Base-by-base conservation (phyloP, 2,797 vertebrate genomes). In the Chloroceryle amazona region DNA sequence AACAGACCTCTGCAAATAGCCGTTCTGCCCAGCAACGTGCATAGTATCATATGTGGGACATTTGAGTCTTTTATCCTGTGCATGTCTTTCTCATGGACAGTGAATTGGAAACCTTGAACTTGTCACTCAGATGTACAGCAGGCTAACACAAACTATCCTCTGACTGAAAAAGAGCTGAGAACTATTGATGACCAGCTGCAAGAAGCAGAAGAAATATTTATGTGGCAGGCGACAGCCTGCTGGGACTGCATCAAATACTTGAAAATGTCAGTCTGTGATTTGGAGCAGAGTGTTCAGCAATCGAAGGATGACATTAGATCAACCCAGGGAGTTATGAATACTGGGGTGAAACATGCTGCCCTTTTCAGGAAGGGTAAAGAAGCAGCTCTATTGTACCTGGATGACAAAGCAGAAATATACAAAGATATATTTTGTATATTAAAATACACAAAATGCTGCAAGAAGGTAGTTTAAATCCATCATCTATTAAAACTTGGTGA, bases 311-410 rank as follows among this genome's bases (percentile, higher is more conserved):
- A 98, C 11, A 71, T 98, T 79, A 96, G 93, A 29, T 63, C 47
- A 49, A 97, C 99, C 58, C 98, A 98, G 90, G 97, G 96, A 35
- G 91, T 98, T 67, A 98, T 98, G 98, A 98, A 97, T 28, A 60
- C 82, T 17, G 99, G 98, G 98, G 97, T 98, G 26, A 98, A 98
- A 84, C 97, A 97, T 46, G 71, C 92, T 2, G 93, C 99, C 84
- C 98, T 98, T 90, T 98, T 97, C 95, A 97, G 98, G 94, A 99
- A 98, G 79, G 98, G 99, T 91, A 98, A 97, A 72, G 99, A 97
- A 96, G 98, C 98, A 54, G 49, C 90, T 1, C 82, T 98, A 11
- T 97, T 99, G 14, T 97, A 96, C 71, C 84, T 99, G 86, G 98
- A 99, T 17, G 98, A 99, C 96, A 98, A 97, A 86, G 86, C 82